Conservation (phyloP, 2,113 vertebrate genomes). For the Brienomyrus longianalis region DNA sequence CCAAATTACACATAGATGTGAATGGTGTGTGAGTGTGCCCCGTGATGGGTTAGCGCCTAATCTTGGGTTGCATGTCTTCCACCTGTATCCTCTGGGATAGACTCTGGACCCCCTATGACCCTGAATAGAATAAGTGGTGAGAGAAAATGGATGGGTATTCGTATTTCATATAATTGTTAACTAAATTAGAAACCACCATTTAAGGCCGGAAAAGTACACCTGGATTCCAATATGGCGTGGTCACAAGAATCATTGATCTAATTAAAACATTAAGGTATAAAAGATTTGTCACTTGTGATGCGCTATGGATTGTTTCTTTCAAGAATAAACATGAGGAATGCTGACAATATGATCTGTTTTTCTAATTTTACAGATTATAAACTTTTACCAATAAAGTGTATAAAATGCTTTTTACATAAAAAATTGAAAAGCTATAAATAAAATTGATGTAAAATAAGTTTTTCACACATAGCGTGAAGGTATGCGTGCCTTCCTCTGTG, state of each 20-base stretch:
- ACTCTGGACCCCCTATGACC: neutral
- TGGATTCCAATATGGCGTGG: neutral
- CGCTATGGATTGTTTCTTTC: conserved; percentile 26
- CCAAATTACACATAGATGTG: neutral
- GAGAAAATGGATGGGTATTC: neutral
- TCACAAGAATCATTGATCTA: neutral
- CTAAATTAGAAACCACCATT: neutral
- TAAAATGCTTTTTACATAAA: conserved; percentile 50
- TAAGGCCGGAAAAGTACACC: neutral
- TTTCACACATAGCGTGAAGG: conserved; percentile 38
- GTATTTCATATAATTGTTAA: neutral
- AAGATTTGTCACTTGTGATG: conserved; percentile 44
- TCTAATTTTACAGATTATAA: neutral
- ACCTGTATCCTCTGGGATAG: neutral
- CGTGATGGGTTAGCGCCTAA: neutral
- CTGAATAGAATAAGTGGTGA: neutral
- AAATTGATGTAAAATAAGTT: conserved; percentile 46
- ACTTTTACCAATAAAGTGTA: neutral
- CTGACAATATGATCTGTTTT: conserved; percentile 47
- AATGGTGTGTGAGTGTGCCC: neutral
- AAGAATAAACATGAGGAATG: conserved; percentile 47
- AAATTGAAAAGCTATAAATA: conserved; percentile 52
- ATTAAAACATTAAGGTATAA: conserved; percentile 11
- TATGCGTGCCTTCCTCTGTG: conserved; percentile 25
- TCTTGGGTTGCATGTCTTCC: neutral